A percentile compares a stretch with the other conserved stretches of the same genome.
Evolutionary conservation across 1,140 invertebrate genomes (phyloP).

Genomic region (Heterodera carotae): DNA sequence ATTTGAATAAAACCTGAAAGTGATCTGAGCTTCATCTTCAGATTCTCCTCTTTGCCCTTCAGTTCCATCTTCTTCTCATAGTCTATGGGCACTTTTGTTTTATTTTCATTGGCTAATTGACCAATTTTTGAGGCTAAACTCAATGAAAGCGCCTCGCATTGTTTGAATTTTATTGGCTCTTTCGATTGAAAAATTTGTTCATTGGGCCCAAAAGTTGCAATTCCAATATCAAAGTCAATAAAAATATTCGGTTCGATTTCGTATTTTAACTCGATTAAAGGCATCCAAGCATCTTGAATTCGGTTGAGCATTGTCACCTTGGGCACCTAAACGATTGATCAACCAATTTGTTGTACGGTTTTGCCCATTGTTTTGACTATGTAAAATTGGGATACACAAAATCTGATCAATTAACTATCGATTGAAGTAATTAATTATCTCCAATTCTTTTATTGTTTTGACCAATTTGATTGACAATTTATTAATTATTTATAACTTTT

Average conservation of each 20-base stretch:
- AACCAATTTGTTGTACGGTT: no score
- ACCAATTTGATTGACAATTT: no score
- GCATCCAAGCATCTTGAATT: background rate
- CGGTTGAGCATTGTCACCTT: background rate
- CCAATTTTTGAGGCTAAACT: background rate
- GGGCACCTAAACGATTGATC: background rate
- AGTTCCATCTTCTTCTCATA: background rate
- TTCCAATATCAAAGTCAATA: background rate
- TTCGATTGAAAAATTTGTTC: background rate
- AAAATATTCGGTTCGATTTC: background rate
- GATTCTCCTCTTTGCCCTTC: background rate
- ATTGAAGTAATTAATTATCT: no score
- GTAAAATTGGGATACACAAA: no score
- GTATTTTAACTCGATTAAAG: background rate
- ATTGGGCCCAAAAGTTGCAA: background rate
- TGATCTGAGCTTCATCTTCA: background rate
- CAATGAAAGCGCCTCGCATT: background rate
- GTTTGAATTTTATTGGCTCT: background rate
- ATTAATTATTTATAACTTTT: no score
- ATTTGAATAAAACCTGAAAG: no score
- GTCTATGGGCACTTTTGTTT: background rate
- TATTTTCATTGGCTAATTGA: background rate
- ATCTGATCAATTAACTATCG: no score
- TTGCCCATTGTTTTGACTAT: no score
- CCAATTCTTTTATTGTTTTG: no score